A percentile compares a stretch with the other conserved stretches of the same genome.
phyloP scores from a whole-genome alignment of 2,113 vertebrate species.

The Lampris incognitus region DNA sequence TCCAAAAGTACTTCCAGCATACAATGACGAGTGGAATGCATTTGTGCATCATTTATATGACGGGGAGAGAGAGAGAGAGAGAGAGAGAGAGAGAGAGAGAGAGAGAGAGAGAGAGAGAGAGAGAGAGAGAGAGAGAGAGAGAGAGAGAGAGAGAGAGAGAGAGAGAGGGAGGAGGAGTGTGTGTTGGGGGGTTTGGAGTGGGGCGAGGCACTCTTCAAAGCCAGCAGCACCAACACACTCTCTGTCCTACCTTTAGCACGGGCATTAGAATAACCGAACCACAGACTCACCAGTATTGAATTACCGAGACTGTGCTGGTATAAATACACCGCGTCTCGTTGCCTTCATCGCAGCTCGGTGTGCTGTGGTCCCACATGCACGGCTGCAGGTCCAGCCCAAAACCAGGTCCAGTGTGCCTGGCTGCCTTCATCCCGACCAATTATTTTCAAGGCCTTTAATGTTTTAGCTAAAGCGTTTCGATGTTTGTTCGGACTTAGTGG shows the following conservation, averaged over 20 bases:
- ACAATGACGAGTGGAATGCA: too few relatives aligned
- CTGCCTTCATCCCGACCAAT: constrained; percentile 36
- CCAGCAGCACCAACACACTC: background rate
- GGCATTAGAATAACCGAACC: constrained; percentile 23
- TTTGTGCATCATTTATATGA: too few relatives aligned
- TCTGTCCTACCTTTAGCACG: background rate
- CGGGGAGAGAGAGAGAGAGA: too few relatives aligned
- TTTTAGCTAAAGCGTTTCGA: background rate
- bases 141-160: too few relatives aligned
- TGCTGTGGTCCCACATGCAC: constrained; percentile 44
- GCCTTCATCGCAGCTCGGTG: constrained; percentile 1
- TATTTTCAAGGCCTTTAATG: constrained; percentile 1
- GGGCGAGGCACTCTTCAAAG: constrained; percentile 14
- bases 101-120: too few relatives aligned
- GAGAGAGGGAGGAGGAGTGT: background rate
- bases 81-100: too few relatives aligned
- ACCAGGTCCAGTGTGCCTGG: constrained; percentile 20
- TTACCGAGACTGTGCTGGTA: constrained; percentile 35
- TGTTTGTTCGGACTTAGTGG: background rate
- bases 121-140: too few relatives aligned
- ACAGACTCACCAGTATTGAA: constrained; percentile 36
- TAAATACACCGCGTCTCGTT: background rate
- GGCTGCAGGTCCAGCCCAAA: constrained; percentile 26
- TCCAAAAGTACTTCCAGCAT: too few relatives aligned
- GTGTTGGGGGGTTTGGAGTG: background rate